Evolutionary conservation across 2,888 invertebrate genomes (phyloP), one percentile per base, ranked within the genome.

Genomic region (Neoitamus cyanurus): DNA sequence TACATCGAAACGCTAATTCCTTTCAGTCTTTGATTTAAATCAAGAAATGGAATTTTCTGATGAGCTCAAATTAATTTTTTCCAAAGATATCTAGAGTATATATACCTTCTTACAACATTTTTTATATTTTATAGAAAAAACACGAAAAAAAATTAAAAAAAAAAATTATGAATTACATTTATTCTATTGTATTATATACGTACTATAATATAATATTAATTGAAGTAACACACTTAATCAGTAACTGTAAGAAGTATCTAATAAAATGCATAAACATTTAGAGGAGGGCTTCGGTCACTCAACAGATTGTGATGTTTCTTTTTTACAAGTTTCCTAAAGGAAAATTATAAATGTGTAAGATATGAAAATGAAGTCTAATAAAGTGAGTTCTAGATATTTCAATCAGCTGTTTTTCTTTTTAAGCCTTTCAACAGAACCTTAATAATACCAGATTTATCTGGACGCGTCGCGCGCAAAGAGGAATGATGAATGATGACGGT

Each of bases 251-350:
- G 36, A 83, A 70, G 42, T 70, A 46, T 72, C 46, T 42, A 72
- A 69, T 48, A 83, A 80, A 84, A 83, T 73, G 83, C 84, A 73
- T 85, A 84, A 85, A 84, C 83, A 78, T 70, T 83, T 72, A 77
- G 83, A 84, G 84, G 86, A 77, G 37, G 84, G 83, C 83, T 84
- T 78, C 83, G 77, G 85, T 78, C 84, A 77, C 75, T 72, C 82
- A 69, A 85, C 86, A 83, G 78, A 77, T 84, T 86, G 68, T 37
- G 83, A 73, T 83, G 75, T 84, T 68, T 68, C 48, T 77, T 34
- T 83, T 84, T 82, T 83, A 86, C 75, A 84, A 78, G 46, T 72
- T 84, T 84, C 73, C 68, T 75, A 72, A 77, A 84, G 77, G 69
- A 77, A 84, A 84, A 83, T 82, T 75, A 85, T 86, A 82, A 86